A percentile compares a stretch with the other conserved stretches of the same genome.
Conservation (phyloP, 2,888 invertebrate species). For the Pammene fasciana region DNA sequence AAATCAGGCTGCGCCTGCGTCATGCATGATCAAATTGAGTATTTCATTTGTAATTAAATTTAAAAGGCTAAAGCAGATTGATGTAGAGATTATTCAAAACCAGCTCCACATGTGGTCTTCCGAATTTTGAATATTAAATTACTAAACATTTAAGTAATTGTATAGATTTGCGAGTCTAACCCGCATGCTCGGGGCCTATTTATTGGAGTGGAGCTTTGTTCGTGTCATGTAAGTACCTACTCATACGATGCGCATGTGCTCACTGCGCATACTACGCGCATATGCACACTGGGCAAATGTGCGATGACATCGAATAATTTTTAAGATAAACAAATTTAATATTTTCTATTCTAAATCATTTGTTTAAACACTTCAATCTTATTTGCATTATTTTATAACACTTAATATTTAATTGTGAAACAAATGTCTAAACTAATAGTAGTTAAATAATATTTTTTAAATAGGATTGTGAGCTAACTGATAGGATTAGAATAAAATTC, state of each 20-base stretch:
- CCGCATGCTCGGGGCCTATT: conserved; percentile 13
- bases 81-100: background rate
- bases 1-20: too few species aligned
- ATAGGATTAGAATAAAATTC: too few species aligned
- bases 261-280: background rate
- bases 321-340: too few species aligned
- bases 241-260: conserved; percentile 1
- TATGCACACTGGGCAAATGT: too few species aligned
- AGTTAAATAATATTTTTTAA: too few species aligned
- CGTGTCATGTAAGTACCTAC: background rate
- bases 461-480: too few species aligned
- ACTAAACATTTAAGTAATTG: conserved; percentile 13
- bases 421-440: too few species aligned
- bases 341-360: too few species aligned
- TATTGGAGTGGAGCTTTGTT: conserved; percentile 2
- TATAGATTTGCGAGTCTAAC: conserved; percentile 4
- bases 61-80: background rate
- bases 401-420: too few species aligned
- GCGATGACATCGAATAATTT: background rate
- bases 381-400: too few species aligned
- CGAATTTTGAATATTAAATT: conserved; percentile 27
- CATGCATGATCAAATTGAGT: too few species aligned
- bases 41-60: background rate
- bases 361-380: too few species aligned
- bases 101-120: conserved; percentile 7